Percentiles rank a stretch among this genome's conserved stretches.
phyloP scores from a whole-genome alignment of 2,113 vertebrate genomes.

The Corvus cornix region DNA sequence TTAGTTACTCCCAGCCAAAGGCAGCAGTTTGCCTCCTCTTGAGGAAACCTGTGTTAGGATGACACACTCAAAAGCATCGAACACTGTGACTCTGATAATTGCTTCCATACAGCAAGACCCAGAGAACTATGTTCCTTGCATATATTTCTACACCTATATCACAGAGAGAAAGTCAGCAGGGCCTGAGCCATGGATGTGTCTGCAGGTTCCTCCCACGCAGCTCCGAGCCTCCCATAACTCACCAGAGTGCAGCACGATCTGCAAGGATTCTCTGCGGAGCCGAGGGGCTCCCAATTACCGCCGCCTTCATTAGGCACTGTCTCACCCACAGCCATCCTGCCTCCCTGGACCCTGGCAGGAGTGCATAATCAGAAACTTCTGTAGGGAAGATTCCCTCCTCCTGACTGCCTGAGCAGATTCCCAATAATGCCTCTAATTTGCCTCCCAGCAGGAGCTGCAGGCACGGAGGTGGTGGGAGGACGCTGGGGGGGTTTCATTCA shows the following conservation, averaged over 20 bases:
- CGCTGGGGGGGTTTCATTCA: not conserved
- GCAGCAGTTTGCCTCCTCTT: not conserved
- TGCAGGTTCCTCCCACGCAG: slow-evolving; percentile 23
- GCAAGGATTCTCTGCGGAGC: not conserved
- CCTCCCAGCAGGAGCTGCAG: not conserved
- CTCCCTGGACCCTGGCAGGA: not conserved
- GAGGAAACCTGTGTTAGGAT: not conserved
- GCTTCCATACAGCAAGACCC: not conserved
- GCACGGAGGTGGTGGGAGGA: not conserved
- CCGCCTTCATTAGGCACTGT: not conserved
- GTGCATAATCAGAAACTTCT: not conserved
- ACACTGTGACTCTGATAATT: not conserved
- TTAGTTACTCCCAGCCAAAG: not conserved
- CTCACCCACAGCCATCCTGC: not conserved
- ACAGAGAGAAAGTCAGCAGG: not conserved
- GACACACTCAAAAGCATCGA: not conserved
- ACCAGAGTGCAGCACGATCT: not conserved
- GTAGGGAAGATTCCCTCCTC: not conserved
- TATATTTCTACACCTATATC: not conserved
- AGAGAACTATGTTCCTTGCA: not conserved
- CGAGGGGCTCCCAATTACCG: slow-evolving; percentile 19
- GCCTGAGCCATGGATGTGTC: not conserved
- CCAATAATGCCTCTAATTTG: not conserved
- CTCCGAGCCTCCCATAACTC: not conserved
- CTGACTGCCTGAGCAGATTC: not conserved